phyloP scores from a whole-genome alignment of 2,113 vertebrate genomes.

The Platysternon megacephalum region DNA sequence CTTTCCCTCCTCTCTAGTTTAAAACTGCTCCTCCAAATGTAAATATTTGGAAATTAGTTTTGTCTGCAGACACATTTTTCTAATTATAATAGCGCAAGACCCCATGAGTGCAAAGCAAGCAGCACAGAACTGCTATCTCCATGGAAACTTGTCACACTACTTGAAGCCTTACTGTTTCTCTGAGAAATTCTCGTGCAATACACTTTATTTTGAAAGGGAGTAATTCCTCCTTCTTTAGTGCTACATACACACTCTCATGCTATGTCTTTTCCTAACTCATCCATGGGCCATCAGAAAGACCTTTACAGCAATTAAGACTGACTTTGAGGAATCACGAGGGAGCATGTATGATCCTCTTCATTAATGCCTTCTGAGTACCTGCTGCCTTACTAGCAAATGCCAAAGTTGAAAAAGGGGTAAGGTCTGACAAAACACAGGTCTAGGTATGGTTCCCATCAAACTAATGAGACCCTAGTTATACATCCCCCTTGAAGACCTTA shows the following conservation, averaged over 20 bases:
- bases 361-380: neutral
- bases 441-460: neutral
- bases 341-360: neutral
- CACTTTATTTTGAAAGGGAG: neutral
- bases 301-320: neutral
- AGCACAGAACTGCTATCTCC: rapidly evolving
- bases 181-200: neutral
- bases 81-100: neutral
- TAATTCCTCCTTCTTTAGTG: neutral
- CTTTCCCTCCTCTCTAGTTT: neutral
- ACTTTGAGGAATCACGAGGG: neutral
- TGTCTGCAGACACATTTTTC: neutral
- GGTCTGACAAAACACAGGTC: neutral
- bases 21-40: neutral
- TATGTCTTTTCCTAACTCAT: neutral
- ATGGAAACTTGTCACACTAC: neutral
- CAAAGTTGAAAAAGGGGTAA: neutral
- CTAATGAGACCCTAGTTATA: neutral
- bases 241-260: neutral
- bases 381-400: neutral
- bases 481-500: neutral
- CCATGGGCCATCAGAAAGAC: neutral
- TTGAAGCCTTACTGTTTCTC: neutral
- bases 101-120: neutral
- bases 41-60: neutral